Evolutionary conservation across 2,113 vertebrate genomes (phyloP).

Genomic region (Cebidichthys violaceus): DNA sequence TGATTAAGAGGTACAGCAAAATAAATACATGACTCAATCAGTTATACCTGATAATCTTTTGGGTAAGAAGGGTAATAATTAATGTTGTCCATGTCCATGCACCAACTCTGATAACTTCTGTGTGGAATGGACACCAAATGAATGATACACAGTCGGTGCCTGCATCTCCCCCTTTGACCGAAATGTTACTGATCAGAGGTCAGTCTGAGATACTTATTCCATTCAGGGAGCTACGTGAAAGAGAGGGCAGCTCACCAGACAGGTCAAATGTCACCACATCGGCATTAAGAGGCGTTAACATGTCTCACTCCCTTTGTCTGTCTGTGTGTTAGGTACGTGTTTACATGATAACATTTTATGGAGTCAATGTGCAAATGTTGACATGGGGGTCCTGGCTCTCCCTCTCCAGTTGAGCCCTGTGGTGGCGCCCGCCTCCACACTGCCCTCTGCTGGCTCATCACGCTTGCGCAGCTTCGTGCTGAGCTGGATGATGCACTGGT

Average conservation of each 20-base stretch:
- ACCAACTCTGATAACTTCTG: slow-evolving; percentile 50
- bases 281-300: not conserved
- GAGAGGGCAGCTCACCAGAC: slow-evolving; percentile 23
- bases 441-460: slow-evolving; percentile 87
- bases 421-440: slow-evolving; percentile 78
- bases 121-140: slow-evolving; percentile 34
- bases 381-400: slow-evolving; percentile 89
- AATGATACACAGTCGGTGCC: slow-evolving; percentile 39
- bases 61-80: slow-evolving; percentile 28
- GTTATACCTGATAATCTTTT: slow-evolving; percentile 54
- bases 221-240: slow-evolving; percentile 9
- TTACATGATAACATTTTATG: slow-evolving; percentile 14
- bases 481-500: slow-evolving; percentile 92
- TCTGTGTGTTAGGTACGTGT: slow-evolving; percentile 8
- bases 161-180: slow-evolving; percentile 1
- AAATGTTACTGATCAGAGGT: slow-evolving; percentile 32
- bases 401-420: slow-evolving; percentile 88
- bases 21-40: slow-evolving; percentile 38
- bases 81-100: slow-evolving; percentile 55
- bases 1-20: slow-evolving; percentile 49
- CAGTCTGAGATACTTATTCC: slow-evolving; percentile 18
- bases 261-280: slow-evolving; percentile 17
- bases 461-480: slow-evolving; percentile 92
- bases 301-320: slow-evolving; percentile 5
- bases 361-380: slow-evolving; percentile 89